Conservation (phyloP, 2,888 invertebrate species). For the Tuta absoluta region DNA sequence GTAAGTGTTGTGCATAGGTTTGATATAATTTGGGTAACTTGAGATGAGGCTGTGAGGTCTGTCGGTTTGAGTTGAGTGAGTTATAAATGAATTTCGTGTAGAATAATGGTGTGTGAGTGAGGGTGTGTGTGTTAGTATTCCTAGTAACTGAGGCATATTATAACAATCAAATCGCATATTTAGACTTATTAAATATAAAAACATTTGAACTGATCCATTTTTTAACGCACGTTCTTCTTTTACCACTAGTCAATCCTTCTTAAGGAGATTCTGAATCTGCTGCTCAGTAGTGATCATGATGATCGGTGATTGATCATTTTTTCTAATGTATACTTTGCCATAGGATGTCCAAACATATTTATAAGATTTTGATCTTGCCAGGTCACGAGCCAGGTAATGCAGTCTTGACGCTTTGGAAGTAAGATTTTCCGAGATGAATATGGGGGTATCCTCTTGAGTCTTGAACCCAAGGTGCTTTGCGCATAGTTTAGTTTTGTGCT, state of each 20-base stretch:
- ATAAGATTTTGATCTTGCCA: neutral
- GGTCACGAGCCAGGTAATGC: slow-evolving; percentile 10
- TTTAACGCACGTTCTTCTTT: neutral
- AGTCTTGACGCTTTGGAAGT: slow-evolving; percentile 11
- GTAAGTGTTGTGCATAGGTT: neutral
- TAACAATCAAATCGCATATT: neutral
- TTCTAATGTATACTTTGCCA: slow-evolving; percentile 18
- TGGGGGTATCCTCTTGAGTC: slow-evolving; percentile 6
- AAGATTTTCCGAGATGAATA: slow-evolving; percentile 18
- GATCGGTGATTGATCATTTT: slow-evolving; percentile 12
- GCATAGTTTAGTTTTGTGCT: slow-evolving; percentile 7
- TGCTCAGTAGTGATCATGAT: slow-evolving; percentile 1
- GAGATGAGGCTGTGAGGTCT: neutral
- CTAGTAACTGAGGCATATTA: neutral
- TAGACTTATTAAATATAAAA: neutral
- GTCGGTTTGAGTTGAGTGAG: neutral
- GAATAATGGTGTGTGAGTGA: neutral
- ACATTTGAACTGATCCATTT: neutral
- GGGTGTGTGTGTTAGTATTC: neutral
- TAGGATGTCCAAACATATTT: slow-evolving; percentile 12
- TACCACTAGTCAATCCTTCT: neutral
- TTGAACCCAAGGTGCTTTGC: slow-evolving; percentile 24
- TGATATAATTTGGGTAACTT: neutral
- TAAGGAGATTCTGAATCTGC: neutral
- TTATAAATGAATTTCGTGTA: neutral